phyloP scores from a whole-genome alignment of 2,888 invertebrate species.

The Yponomeuta malinellus region DNA sequence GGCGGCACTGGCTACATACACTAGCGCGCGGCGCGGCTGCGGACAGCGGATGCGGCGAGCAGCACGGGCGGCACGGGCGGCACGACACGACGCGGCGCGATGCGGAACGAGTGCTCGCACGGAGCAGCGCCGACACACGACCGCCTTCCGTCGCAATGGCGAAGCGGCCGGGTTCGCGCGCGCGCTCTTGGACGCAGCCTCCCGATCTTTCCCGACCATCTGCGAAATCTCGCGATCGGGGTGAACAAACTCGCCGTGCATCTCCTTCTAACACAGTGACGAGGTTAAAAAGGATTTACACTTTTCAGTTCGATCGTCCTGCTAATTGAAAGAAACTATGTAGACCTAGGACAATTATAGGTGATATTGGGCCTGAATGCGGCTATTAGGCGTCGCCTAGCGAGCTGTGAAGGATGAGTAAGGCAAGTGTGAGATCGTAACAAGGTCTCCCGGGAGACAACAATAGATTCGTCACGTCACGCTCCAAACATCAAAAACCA shows the following conservation, averaged over 20 bases:
- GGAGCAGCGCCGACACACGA: constrained; percentile 71
- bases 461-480: constrained; percentile 20
- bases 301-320: constrained; percentile 61
- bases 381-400: background rate
- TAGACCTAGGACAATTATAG: background rate
- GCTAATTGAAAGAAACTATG: constrained; percentile 21
- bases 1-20: constrained; percentile 75
- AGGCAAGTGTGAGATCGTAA: constrained; percentile 18
- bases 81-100: constrained; percentile 31
- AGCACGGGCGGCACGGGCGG: constrained; percentile 29
- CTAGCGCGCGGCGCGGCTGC: constrained; percentile 55
- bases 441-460: constrained; percentile 19
- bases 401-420: constrained; percentile 17
- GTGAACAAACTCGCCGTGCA: constrained; percentile 71
- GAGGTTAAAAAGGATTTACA: constrained; percentile 72
- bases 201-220: constrained; percentile 58
- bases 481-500: constrained; percentile 18
- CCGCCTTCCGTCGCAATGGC: constrained; percentile 73
- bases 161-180: constrained; percentile 74
- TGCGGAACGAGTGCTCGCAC: constrained; percentile 54
- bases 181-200: constrained; percentile 68
- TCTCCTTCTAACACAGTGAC: constrained; percentile 69
- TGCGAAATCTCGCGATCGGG: constrained; percentile 57
- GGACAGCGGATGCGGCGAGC: constrained; percentile 28
- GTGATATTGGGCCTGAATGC: background rate